phyloP scores from a whole-genome alignment of 2,113 vertebrate species.

The Dolichotis patagonum region DNA sequence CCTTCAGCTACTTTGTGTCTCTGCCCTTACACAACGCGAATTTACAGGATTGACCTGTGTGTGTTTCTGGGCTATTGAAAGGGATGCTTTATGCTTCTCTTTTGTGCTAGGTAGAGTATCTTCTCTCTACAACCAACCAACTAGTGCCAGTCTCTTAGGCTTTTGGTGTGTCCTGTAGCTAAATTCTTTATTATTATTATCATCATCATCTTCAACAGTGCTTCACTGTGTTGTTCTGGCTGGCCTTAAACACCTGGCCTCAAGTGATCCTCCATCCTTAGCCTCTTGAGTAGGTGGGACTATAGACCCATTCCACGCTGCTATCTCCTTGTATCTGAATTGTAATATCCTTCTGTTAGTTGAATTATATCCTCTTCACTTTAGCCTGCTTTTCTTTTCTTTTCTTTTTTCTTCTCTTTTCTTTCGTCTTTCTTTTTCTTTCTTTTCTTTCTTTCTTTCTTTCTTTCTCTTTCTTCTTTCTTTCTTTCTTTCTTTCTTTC shows the following conservation, averaged over 20 bases:
- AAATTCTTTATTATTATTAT: neutral
- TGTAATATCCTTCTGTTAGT: neutral
- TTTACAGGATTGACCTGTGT: neutral
- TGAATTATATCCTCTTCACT: neutral
- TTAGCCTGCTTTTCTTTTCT: too few relatives aligned
- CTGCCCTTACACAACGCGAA: fast-evolving
- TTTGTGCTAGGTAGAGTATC: neutral
- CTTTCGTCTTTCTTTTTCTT: too few relatives aligned
- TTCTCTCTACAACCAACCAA: neutral
- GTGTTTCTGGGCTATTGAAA: neutral
- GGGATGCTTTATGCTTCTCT: neutral
- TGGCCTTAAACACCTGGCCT: neutral
- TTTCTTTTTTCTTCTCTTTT: too few relatives aligned
- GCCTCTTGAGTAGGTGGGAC: neutral
- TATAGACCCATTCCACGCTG: neutral
- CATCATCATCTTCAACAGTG: neutral
- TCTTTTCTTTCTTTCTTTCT: too few relatives aligned
- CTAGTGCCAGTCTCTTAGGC: neutral
- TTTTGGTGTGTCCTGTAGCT: neutral
- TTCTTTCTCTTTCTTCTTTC: too few relatives aligned
- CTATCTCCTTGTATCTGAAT: neutral
- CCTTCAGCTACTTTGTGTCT: neutral
- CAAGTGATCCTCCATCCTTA: neutral
- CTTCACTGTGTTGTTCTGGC: neutral
- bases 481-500: too few relatives aligned